Evolutionary conservation across 2,888 invertebrate species (phyloP).

Genomic region (Rotaria sp.): DNA sequence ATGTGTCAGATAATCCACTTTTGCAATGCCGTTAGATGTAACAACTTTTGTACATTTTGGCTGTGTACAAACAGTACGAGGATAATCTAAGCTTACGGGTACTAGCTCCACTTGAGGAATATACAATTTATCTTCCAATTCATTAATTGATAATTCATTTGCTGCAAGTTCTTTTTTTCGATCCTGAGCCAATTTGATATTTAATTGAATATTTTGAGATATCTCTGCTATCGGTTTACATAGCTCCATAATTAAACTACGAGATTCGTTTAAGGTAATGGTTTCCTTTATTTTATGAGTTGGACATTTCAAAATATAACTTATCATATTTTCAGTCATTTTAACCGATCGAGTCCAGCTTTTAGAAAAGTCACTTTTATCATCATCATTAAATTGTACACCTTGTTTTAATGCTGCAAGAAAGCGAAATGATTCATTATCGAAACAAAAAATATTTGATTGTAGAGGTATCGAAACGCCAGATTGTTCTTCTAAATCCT

Average conservation of each 20-base stretch:
- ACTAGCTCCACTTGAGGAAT: background rate
- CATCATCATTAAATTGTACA: background rate
- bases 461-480: background rate
- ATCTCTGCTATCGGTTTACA: background rate
- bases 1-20: background rate
- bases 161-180: background rate
- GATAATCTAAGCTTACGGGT: background rate
- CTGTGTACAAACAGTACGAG: background rate
- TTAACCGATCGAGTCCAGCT: background rate
- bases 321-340: background rate
- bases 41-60: background rate
- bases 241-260: background rate
- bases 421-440: no score
- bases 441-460: no score
- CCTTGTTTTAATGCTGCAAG: background rate
- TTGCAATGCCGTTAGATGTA: background rate
- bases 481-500: background rate
- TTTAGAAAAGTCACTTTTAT: background rate
- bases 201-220: background rate
- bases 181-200: background rate
- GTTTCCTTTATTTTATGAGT: background rate
- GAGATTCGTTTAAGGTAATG: background rate
- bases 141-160: background rate
- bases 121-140: background rate
- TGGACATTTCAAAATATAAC: background rate